These are phyloP conservation scores for Uromys caudimaculatus DNA, from an alignment of 2,797 vertebrate genomes.

Conservation along the genomic window DNA sequence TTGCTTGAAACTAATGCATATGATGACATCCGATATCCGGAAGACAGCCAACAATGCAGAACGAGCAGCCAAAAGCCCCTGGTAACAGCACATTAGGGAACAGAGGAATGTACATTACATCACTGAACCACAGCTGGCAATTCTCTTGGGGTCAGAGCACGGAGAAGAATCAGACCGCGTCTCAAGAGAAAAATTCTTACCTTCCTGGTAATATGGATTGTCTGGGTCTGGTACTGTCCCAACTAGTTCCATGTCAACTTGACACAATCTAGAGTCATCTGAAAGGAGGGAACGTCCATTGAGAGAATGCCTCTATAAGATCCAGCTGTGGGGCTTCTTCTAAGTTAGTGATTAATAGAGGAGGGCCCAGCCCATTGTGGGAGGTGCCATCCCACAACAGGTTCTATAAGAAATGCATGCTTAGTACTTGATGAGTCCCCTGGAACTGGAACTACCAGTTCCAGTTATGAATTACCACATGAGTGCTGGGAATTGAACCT, in stretches of 20 bases:
- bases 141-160: neutral
- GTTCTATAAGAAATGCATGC: neutral
- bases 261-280: neutral
- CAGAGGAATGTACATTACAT: neutral
- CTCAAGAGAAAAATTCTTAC: neutral
- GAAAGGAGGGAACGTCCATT: neutral
- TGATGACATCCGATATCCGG: conserved; percentile 9
- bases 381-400: neutral
- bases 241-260: neutral
- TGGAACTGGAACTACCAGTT: neutral
- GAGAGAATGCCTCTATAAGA: neutral
- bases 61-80: neutral
- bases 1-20: neutral
- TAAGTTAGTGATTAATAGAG: neutral
- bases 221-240: neutral
- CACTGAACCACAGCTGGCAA: neutral
- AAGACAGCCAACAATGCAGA: conserved; percentile 8
- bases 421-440: neutral
- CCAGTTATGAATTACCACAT: neutral
- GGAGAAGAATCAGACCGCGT: neutral
- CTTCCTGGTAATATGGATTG: neutral
- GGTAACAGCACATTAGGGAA: neutral
- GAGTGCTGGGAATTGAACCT: neutral
- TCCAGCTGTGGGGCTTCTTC: neutral
- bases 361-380: neutral